phyloP scores from a whole-genome alignment of 1,140 invertebrate species.

The Ostrea denselamellosa region DNA sequence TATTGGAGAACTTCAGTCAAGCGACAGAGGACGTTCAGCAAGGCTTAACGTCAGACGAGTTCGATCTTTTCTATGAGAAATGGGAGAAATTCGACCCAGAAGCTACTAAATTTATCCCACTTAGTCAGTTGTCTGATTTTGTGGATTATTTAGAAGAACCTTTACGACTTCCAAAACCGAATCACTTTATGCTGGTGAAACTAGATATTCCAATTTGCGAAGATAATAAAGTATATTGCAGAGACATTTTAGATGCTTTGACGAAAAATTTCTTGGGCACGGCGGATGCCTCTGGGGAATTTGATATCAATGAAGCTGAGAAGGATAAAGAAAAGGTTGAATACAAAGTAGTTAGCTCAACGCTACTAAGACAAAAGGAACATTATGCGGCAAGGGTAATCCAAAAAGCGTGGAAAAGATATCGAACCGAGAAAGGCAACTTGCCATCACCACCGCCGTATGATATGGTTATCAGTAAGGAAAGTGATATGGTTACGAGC shows the following conservation, averaged over 20 bases:
- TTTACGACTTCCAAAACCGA: slow-evolving; percentile 94
- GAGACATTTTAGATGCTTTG: slow-evolving; percentile 97
- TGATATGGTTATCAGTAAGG: slow-evolving; percentile 55
- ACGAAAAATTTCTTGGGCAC: slow-evolving; percentile 96
- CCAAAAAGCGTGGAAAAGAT: slow-evolving; percentile 90
- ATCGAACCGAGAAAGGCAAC: slow-evolving; percentile 44
- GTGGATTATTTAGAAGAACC: slow-evolving; percentile 86
- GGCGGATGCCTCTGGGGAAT: slow-evolving; percentile 65
- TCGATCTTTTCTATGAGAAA: slow-evolving; percentile 99
- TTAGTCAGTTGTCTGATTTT: slow-evolving; percentile 95
- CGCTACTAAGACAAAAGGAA: slow-evolving; percentile 95
- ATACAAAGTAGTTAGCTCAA: slow-evolving; percentile 95
- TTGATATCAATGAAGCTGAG: slow-evolving; percentile 85
- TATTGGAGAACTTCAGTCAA: slow-evolving; percentile 98
- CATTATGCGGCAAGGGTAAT: slow-evolving; percentile 97
- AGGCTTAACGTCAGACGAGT: slow-evolving; percentile 98
- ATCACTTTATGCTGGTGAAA: slow-evolving; percentile 98
- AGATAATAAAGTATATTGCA: slow-evolving; percentile 97
- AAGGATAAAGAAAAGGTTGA: slow-evolving; percentile 89
- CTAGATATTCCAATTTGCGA: slow-evolving; percentile 99
- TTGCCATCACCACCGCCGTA: slow-evolving; percentile 57
- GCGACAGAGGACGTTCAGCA: slow-evolving; percentile 99
- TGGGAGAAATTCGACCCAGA: slow-evolving; percentile 99
- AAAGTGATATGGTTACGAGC: slow-evolving; percentile 38
- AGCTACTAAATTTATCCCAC: slow-evolving; percentile 97